These are phyloP conservation scores for Palythoa heliodiscus DNA, from an alignment of 92 coral and sea anemone species.

Conservation along the genomic window DNA sequence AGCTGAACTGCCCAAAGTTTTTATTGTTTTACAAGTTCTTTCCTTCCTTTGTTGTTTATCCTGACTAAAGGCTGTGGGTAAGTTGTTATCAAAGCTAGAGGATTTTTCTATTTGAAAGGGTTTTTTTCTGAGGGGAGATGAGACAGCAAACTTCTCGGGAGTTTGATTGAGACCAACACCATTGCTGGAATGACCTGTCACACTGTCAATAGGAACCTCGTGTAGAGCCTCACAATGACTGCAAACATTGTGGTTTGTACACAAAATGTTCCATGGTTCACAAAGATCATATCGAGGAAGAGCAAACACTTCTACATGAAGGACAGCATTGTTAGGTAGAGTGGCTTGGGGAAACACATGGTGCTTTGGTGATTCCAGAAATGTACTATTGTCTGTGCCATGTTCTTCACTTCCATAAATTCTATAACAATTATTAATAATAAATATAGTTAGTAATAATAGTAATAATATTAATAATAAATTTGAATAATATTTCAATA, in stretches of 20 bases:
- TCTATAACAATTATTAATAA: neutral
- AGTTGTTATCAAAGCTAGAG: slow-evolving; percentile 1
- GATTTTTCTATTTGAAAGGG: slow-evolving; percentile 21
- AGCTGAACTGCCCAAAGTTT: neutral
- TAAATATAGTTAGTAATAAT: neutral
- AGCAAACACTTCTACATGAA: slow-evolving; percentile 18
- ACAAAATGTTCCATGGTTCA: slow-evolving; percentile 19
- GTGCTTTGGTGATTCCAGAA: slow-evolving; percentile 12
- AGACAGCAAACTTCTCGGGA: neutral
- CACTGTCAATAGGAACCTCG: neutral
- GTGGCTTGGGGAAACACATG: slow-evolving; percentile 44
- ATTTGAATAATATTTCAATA: too few species aligned
- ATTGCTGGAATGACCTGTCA: neutral
- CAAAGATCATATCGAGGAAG: slow-evolving; percentile 30
- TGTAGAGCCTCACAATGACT: neutral
- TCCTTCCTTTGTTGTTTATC: neutral
- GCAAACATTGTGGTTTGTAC: neutral
- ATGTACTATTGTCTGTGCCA: neutral
- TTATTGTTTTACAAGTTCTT: neutral
- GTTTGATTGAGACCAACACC: neutral
- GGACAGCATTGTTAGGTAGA: slow-evolving; percentile 26
- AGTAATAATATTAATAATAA: neutral
- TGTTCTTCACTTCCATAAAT: slow-evolving; percentile 21
- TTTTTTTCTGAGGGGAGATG: slow-evolving; percentile 37
- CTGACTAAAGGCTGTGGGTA: neutral